These are phyloP conservation scores for Dendrolimus houi DNA, from an alignment of 2,888 invertebrate species.

Conservation along the genomic window DNA sequence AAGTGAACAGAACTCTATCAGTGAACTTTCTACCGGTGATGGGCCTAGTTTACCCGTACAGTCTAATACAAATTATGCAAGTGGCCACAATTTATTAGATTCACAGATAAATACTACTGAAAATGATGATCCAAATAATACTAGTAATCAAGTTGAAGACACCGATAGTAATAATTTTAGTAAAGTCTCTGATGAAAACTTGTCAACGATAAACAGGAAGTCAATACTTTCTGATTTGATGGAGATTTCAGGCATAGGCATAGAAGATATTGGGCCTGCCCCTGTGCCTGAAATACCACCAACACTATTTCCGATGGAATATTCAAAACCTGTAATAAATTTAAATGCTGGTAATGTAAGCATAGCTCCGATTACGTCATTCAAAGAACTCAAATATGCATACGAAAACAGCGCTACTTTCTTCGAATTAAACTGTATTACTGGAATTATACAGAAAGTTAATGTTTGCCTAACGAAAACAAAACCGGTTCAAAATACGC, in stretches of 20 bases:
- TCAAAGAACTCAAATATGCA: constrained; percentile 45
- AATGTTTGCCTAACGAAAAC: constrained; percentile 27
- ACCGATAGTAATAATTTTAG: too few relatives aligned
- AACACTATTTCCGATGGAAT: not conserved
- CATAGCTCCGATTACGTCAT: constrained; percentile 28
- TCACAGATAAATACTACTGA: too few relatives aligned
- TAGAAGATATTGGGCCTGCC: constrained; percentile 34
- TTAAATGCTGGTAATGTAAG: not conserved
- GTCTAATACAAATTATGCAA: too few relatives aligned
- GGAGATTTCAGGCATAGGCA: constrained; percentile 66
- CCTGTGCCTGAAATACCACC: constrained; percentile 3
- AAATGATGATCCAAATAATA: too few relatives aligned
- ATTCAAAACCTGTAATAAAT: not conserved
- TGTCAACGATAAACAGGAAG: constrained; percentile 26
- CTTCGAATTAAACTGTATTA: constrained; percentile 47
- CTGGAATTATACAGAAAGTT: constrained; percentile 39
- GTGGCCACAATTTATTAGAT: too few relatives aligned
- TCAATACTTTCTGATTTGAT: constrained; percentile 61
- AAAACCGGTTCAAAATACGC: too few relatives aligned
- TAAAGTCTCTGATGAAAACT: too few relatives aligned
- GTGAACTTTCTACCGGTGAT: too few relatives aligned
- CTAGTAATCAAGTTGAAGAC: too few relatives aligned
- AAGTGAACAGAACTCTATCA: too few relatives aligned
- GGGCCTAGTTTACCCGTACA: too few relatives aligned
- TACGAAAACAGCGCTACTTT: constrained; percentile 38